Conservation (phyloP, 2,888 invertebrate genomes). For the Phortica magna region DNA sequence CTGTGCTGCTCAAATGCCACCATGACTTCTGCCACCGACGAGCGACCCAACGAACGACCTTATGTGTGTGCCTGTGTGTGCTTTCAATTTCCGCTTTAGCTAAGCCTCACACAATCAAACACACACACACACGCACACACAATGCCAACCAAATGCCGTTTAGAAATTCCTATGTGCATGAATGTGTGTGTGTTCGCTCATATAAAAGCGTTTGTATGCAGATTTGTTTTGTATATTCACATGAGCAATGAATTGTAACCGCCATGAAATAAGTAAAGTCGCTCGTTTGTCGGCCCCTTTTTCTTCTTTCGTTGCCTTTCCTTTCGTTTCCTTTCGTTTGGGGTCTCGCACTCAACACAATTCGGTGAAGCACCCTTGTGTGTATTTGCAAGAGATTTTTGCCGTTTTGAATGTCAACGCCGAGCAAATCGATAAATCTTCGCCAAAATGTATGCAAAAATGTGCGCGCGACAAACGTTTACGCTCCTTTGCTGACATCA, state of each 20-base stretch:
- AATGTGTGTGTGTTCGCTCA: background rate
- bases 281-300: background rate
- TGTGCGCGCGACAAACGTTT: background rate
- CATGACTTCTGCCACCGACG: background rate
- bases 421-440: slow-evolving; percentile 33
- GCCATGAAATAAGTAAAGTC: slow-evolving; percentile 18
- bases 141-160: background rate
- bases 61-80: background rate
- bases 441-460: slow-evolving; percentile 31
- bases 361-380: slow-evolving; percentile 3
- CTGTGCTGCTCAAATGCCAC: background rate
- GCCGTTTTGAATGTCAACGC: slow-evolving; percentile 28
- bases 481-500: background rate
- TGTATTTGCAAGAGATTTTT: background rate
- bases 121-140: background rate
- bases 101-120: background rate
- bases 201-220: background rate
- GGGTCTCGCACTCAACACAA: background rate
- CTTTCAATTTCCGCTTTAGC: slow-evolving; percentile 26
- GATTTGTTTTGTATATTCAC: slow-evolving; percentile 9
- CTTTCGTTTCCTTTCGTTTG: too few species aligned
- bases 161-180: slow-evolving; percentile 15
- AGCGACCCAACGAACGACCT: background rate
- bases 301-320: too few species aligned
- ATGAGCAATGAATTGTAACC: slow-evolving; percentile 30